Base-by-base conservation (phyloP, 2,888 invertebrate species). In the Lissocephala sabroskyi region DNA sequence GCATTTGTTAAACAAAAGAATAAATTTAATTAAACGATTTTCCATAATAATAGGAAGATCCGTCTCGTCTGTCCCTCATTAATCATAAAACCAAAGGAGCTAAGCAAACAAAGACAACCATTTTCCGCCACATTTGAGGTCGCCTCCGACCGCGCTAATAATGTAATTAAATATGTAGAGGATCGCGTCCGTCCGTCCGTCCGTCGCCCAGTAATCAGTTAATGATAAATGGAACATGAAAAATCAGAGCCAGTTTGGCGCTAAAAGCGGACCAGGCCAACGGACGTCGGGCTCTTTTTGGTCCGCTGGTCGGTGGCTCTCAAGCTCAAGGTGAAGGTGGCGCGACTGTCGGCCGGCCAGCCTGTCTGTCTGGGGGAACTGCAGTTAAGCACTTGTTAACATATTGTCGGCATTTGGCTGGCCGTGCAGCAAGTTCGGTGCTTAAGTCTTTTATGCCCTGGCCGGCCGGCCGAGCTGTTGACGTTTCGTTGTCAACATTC, bases 381-480 rank as follows among this genome's bases (percentile, higher is more conserved):
- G 62, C 65, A 64, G 73, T 75, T 78, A 79, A 77, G 70, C 67
- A 70, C 79, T 77, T 78, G 78, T 78, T 78, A 78, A 79, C 77
- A 77, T 70, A 75, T 59, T 67, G 75, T 75, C 70, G 75, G 77
- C 75, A 76, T 65, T 74, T 70, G 61, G 52, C 37, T 30, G 41
- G n/a, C 14, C 6, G 6, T 6, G 16, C 41, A 35, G 19, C 47
- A 45, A 56, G 63, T 61, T 59, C 50, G 65, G 59, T 59, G 67
- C 61, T 65, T 65, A 60, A 67, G 63, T 67, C 67, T 57, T 67
- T 50, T 57, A 59, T 58, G 52, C 60, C 58, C 52, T n/a, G n/a
- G n/a, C n/a, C n/a, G n/a, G n/a, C n/a, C n/a, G n/a, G n/a, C n/a
- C n/a, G n/a, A 73, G 62, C 65, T 71, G 74, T 74, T 77, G 75